A percentile compares a stretch with the other conserved stretches of the same genome.
These are phyloP conservation scores for Ia io DNA, from an alignment of 2,113 vertebrate species.

Conservation along the genomic window DNA sequence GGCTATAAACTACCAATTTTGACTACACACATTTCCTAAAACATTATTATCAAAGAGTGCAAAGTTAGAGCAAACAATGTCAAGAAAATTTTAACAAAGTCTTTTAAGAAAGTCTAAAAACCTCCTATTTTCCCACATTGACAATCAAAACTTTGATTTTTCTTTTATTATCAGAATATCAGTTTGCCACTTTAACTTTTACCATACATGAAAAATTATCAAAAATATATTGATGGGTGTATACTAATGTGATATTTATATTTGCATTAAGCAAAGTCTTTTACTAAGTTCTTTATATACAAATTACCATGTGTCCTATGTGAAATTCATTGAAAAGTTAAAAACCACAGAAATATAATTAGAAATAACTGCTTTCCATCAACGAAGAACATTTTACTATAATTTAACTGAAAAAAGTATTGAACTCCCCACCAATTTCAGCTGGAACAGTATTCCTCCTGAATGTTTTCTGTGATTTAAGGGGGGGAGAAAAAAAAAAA, in stretches of 20 bases:
- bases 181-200: slow-evolving; percentile 72
- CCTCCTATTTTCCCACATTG: slow-evolving; percentile 64
- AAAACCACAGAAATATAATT: slow-evolving; percentile 87
- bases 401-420: slow-evolving; percentile 80
- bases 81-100: slow-evolving; percentile 77
- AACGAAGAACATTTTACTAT: slow-evolving; percentile 79
- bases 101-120: slow-evolving; percentile 82
- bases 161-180: slow-evolving; percentile 64
- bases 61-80: slow-evolving; percentile 73
- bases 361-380: slow-evolving; percentile 83
- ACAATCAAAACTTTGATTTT: slow-evolving; percentile 68
- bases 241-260: slow-evolving; percentile 84
- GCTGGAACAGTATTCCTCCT: slow-evolving; percentile 72
- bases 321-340: slow-evolving; percentile 87
- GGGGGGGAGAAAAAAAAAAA: neutral
- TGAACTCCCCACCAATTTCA: slow-evolving; percentile 72
- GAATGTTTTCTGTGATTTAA: slow-evolving; percentile 71
- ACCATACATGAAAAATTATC: slow-evolving; percentile 85
- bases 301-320: slow-evolving; percentile 82
- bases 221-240: slow-evolving; percentile 88
- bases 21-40: slow-evolving; percentile 74
- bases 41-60: slow-evolving; percentile 74
- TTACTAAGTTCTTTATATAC: slow-evolving; percentile 87
- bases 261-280: slow-evolving; percentile 87
- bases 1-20: slow-evolving; percentile 58